Conservation (phyloP, 2,113 vertebrate genomes). For the Asarcornis scutulata region DNA sequence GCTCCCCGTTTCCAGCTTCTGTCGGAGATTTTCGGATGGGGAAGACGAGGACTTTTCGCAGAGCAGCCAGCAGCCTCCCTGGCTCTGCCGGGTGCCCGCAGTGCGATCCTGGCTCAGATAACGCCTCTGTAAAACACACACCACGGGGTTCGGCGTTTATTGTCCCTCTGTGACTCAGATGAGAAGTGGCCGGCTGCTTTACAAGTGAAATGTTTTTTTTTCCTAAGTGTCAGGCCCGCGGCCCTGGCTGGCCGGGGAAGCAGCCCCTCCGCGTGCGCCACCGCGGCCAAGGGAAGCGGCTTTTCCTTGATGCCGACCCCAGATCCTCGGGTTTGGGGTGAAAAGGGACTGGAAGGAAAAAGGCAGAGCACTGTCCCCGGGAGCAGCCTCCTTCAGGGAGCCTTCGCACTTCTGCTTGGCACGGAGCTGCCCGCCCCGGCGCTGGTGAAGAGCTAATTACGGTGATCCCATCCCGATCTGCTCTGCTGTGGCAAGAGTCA, state of each 20-base stretch:
- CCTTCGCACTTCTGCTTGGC: not conserved
- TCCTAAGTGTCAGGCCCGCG: too few relatives aligned
- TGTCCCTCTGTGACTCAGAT: fast-evolving
- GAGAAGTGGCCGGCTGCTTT: not conserved
- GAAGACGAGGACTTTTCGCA: not conserved
- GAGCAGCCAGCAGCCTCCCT: not conserved
- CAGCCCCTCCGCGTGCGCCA: not conserved
- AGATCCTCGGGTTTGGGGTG: fast-evolving
- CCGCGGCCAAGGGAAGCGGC: fast-evolving
- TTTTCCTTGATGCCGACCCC: not conserved
- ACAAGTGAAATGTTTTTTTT: not conserved
- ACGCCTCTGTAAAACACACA: not conserved
- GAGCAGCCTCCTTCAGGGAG: not conserved
- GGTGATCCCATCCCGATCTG: conserved; percentile 30
- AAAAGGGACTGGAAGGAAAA: not conserved
- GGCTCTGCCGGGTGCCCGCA: fast-evolving
- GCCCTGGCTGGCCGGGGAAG: too few relatives aligned
- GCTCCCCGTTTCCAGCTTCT: not conserved
- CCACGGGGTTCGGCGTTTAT: fast-evolving
- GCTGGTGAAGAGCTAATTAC: conserved; percentile 16
- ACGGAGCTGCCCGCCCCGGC: not conserved
- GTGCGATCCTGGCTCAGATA: not conserved
- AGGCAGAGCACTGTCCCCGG: not conserved
- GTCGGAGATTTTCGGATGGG: not conserved
- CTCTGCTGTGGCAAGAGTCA: not conserved